Base-by-base conservation (phyloP, 1,140 invertebrate genomes). In the Drosophila carrolli region DNA sequence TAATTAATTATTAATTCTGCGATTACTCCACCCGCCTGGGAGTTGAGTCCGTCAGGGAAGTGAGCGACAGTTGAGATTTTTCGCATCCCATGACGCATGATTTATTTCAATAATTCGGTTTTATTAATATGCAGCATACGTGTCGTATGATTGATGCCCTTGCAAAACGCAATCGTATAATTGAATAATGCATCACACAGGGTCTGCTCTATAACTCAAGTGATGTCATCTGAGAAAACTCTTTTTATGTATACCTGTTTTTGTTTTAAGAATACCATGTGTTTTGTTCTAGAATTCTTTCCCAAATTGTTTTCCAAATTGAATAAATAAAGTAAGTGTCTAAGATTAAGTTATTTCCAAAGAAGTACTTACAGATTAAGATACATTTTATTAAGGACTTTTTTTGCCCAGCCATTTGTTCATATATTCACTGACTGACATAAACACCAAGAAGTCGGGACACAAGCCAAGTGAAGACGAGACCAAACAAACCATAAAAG, bases 61-160 rank as follows among this genome's bases (percentile, higher is more conserved):
- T 48, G 40, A 37, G 48, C 29, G 68, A 47, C 35, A 63, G 66
- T 62, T 35, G 29, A 75, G 54, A 66, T 68, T 76, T 68, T 77
- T 70, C 66, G 59, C 58, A 51, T 62, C 62, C 41, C 35, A 48
- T 47, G 41, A 29, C 57, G 46, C 44, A 51, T 82, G 78, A 78
- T 86, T 81, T 72, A 75, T 81, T 70, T 50, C 74, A 78, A 77
- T 86, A 75, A 75, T 83, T 67, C 59, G 50, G 46, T 53, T 35
- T 67, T 67, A 81, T 88, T 81, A 82, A 79, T 78, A 86, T 88
- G 62, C 83, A 88, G 82, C 71, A 76, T 86, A 83, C 53, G 68
- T 58, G 76, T 55, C 57, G 75, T 70, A 78, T 86, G 82, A 86
- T 78, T 75, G 75, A 86, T 86, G 58, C 23, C 11, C 61, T 51